Evolutionary conservation across 2,113 vertebrate species (phyloP), one percentile per base, ranked within the genome.

Genomic region (Mus pahari): DNA sequence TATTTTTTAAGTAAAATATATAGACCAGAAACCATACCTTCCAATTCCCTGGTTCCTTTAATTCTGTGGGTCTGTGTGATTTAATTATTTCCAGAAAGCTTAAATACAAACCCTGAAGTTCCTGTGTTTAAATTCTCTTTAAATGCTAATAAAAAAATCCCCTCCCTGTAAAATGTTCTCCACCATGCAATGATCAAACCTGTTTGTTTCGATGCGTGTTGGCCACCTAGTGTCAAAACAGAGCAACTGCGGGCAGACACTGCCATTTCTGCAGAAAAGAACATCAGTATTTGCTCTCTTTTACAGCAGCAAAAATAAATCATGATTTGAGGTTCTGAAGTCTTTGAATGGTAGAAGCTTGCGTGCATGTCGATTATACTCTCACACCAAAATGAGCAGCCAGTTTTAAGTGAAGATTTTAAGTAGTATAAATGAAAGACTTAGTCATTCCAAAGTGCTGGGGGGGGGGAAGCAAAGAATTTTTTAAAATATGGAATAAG

Each of bases 211-310:
- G 74, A 26, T 39, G 19, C 22, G 5, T 13, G 73, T 82, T 12
- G 31, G 95, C 89, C 97, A 91, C 73, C 95, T 45, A 81, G 95
- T 2, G 94, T 95, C 91, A 73, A 90, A 89, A 68, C 2, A 71
- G 50, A 60, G 88, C 79, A 94, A 95, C 50, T 97, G 42, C 95
- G 95, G 74, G 16, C 70, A 94, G 71, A 75, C 36, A 1, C 60
- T 53, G 55, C 31, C 13, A 7, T 58, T 94, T 89, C 68, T 26
- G 66, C 28, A 53, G 64, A 71, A 16, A 42, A 62, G 19, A 45
- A 33, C 55, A 7, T 36, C 45, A 62, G 14, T 33, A 26, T 45
- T 83, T 70, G 68, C 70, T 60, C 58, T 83, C 7, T n/a, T 70
- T 94, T 50, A 62, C 10, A 36, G 28, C n/a, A 92, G 68, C 22